A percentile compares a stretch with the other conserved stretches of the same genome.
Evolutionary conservation across 2,888 invertebrate genomes (phyloP).

Genomic region (Patella depressa): DNA sequence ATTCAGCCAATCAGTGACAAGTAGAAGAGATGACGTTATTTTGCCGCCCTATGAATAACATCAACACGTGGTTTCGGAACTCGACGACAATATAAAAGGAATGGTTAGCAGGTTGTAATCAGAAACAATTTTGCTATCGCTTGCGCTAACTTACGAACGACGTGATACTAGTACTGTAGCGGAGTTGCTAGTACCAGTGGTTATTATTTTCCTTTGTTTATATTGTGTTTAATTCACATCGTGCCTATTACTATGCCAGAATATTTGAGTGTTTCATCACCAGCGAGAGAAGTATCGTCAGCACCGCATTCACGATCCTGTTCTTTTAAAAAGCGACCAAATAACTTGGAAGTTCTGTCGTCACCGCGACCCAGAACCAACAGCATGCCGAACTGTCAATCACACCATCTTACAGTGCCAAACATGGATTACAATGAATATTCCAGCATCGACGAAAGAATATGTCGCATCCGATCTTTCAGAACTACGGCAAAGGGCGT

Average conservation of each 20-base stretch:
- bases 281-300: constrained; percentile 34
- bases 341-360: constrained; percentile 19
- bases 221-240: background rate
- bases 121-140: too few relatives aligned
- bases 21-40: too few relatives aligned
- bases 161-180: too few relatives aligned
- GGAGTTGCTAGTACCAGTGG: too few relatives aligned
- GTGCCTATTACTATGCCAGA: constrained; percentile 8
- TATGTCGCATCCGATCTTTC: constrained; percentile 85
- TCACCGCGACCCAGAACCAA: constrained; percentile 43
- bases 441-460: constrained; percentile 16
- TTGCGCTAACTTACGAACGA: too few relatives aligned
- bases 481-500: constrained; percentile 93
- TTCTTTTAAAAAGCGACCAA: constrained; percentile 57
- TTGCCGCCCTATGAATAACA: too few relatives aligned
- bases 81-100: too few relatives aligned
- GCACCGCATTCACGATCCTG: constrained; percentile 59
- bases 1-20: too few relatives aligned
- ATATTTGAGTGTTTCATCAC: constrained; percentile 23
- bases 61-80: too few relatives aligned
- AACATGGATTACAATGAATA: constrained; percentile 15
- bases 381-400: constrained; percentile 46
- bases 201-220: too few relatives aligned
- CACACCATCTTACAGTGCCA: constrained; percentile 5
- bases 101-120: too few relatives aligned